A percentile compares a stretch with the other conserved stretches of the same genome.
Evolutionary conservation across 2,888 invertebrate genomes (phyloP).

Genomic region (Temnothorax rugatulus): DNA sequence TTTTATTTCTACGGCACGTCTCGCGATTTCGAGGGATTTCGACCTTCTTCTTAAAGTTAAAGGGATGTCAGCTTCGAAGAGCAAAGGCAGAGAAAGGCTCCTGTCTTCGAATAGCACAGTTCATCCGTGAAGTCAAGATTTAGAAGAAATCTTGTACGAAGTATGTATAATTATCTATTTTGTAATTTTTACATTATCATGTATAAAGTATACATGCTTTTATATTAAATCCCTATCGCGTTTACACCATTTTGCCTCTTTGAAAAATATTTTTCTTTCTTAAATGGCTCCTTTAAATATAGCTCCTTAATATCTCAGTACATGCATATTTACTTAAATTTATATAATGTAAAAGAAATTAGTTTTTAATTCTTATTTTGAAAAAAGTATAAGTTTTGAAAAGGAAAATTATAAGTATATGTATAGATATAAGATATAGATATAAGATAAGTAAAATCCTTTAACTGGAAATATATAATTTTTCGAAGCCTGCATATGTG

Average conservation of each 20-base stretch:
- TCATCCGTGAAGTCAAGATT: background rate
- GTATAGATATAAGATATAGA: too few relatives aligned
- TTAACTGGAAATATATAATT: background rate
- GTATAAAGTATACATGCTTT: background rate
- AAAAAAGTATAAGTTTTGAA: background rate
- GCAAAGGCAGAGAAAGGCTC: background rate
- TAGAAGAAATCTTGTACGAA: background rate
- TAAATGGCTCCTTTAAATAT: background rate
- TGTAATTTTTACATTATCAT: background rate
- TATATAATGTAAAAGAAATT: background rate
- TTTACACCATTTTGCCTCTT: background rate
- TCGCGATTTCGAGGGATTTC: constrained; percentile 17
- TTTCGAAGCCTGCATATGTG: background rate
- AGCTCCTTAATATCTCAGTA: background rate
- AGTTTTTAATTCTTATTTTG: background rate
- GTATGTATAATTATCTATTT: constrained; percentile 12
- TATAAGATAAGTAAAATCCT: background rate
- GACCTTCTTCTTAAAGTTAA: constrained; percentile 38
- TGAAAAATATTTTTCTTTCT: background rate
- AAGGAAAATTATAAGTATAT: background rate
- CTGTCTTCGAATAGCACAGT: background rate
- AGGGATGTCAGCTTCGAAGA: background rate
- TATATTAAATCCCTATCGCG: background rate
- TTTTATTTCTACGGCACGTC: constrained; percentile 51
- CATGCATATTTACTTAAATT: background rate